phyloP scores from a whole-genome alignment of 1,140 invertebrate genomes.

The Drosophila kohkoa region DNA sequence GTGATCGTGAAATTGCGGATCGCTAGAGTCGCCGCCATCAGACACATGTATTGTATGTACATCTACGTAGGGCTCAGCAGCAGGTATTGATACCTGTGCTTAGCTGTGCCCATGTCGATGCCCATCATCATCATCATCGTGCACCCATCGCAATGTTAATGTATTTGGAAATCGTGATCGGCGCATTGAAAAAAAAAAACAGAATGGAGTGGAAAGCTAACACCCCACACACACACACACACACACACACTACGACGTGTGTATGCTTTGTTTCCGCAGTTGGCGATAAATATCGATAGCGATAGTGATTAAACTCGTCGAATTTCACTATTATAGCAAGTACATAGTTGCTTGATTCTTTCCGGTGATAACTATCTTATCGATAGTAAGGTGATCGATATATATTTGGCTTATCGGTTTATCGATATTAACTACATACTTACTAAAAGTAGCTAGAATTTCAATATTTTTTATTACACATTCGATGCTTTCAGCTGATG shows the following conservation, averaged over 20 bases:
- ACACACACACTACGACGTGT: conserved; percentile 17
- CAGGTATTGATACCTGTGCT: too few relatives aligned
- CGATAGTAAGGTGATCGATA: too few relatives aligned
- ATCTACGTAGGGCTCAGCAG: conserved; percentile 4
- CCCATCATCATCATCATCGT: conserved; percentile 44
- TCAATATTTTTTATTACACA: too few relatives aligned
- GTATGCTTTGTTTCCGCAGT: conserved; percentile 8
- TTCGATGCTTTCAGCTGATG: too few relatives aligned
- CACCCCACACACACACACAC: background rate
- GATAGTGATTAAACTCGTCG: too few relatives aligned
- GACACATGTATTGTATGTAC: background rate
- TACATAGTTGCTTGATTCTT: background rate
- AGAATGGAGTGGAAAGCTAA: conserved; percentile 63
- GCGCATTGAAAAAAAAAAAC: conserved; percentile 64
- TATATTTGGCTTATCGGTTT: too few relatives aligned
- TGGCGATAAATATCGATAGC: conserved; percentile 29
- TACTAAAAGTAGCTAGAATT: too few relatives aligned
- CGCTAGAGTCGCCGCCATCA: conserved; percentile 13
- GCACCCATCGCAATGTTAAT: conserved; percentile 79
- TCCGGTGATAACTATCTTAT: too few relatives aligned
- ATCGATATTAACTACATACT: too few relatives aligned
- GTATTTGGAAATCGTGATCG: conserved; percentile 80
- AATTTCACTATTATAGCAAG: background rate
- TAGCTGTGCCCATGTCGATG: too few relatives aligned
- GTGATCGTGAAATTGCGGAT: conserved; percentile 45